A percentile compares a stretch with the other conserved stretches of the same genome.
phyloP scores from a whole-genome alignment of 2,888 invertebrate species.

The Cephonodes hylas region DNA sequence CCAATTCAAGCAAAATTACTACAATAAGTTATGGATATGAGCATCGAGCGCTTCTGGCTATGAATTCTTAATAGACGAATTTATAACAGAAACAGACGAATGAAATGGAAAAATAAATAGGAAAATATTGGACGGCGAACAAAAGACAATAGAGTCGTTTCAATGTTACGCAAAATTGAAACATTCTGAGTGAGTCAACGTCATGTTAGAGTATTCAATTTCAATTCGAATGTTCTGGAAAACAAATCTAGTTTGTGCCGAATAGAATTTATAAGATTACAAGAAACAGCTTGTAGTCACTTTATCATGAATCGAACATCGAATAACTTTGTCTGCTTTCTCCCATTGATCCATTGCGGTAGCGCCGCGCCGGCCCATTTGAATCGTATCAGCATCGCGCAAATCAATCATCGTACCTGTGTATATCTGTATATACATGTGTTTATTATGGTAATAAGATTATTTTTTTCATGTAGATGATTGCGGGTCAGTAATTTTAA shows the following conservation, averaged over 20 bases:
- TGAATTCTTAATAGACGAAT: background rate
- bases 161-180: conserved; percentile 57
- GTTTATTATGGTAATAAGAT: background rate
- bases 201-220: conserved; percentile 62
- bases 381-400: conserved; percentile 12
- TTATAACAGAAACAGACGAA: background rate
- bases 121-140: background rate
- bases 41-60: background rate
- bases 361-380: conserved; percentile 4
- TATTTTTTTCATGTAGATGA: background rate
- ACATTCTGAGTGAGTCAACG: conserved; percentile 60
- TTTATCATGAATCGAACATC: conserved; percentile 51
- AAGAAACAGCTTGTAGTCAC: conserved; percentile 54
- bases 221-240: conserved; percentile 56
- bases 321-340: conserved; percentile 33
- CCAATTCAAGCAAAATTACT: background rate
- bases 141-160: conserved; percentile 17
- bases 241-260: conserved; percentile 58
- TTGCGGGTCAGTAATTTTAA: too few relatives aligned
- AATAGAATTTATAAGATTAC: conserved; percentile 63
- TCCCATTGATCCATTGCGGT: conserved; percentile 20
- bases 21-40: background rate
- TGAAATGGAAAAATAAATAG: background rate
- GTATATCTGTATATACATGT: background rate
- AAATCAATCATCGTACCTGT: conserved; percentile 13